These are phyloP conservation scores for Sericinus montela DNA, from an alignment of 2,888 invertebrate species.

Conservation along the genomic window DNA sequence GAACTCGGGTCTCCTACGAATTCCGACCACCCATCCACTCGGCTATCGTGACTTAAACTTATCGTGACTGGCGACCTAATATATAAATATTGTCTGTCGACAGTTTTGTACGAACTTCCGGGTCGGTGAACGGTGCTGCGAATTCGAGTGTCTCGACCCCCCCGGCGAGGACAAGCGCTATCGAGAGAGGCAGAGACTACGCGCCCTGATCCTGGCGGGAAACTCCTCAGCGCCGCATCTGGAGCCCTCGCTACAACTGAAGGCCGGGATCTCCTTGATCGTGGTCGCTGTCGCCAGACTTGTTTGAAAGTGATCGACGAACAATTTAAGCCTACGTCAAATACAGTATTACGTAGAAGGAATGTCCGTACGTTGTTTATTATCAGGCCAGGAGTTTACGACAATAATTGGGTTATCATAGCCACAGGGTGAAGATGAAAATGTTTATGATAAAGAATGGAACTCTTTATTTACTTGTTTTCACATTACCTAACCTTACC, in stretches of 20 bases:
- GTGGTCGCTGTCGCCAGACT: conserved; percentile 62
- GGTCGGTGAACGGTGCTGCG: conserved; percentile 91
- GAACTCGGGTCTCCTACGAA: too few species aligned
- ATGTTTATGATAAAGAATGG: neutral
- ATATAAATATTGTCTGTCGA: neutral
- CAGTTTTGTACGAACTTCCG: conserved; percentile 93
- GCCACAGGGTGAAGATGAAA: too few species aligned
- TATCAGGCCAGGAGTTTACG: neutral
- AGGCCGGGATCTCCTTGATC: conserved; percentile 56
- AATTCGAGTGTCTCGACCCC: conserved; percentile 92
- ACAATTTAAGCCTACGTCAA: conserved; percentile 25
- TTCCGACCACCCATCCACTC: too few species aligned
- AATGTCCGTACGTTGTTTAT: neutral
- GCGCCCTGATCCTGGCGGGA: conserved; percentile 80
- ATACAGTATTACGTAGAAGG: neutral
- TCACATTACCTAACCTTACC: neutral
- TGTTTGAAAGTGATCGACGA: conserved; percentile 42
- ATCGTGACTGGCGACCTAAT: too few species aligned
- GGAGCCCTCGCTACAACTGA: conserved; percentile 45
- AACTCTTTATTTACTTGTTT: conserved; percentile 5
- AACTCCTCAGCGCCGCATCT: conserved; percentile 70
- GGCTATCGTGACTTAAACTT: too few species aligned
- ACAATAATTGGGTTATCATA: conserved; percentile 7
- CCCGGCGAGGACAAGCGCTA: conserved; percentile 82
- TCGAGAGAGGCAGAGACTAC: conserved; percentile 78